Evolutionary conservation across 2,888 invertebrate species (phyloP).

Genomic region (Nesidiocoris tenuis): DNA sequence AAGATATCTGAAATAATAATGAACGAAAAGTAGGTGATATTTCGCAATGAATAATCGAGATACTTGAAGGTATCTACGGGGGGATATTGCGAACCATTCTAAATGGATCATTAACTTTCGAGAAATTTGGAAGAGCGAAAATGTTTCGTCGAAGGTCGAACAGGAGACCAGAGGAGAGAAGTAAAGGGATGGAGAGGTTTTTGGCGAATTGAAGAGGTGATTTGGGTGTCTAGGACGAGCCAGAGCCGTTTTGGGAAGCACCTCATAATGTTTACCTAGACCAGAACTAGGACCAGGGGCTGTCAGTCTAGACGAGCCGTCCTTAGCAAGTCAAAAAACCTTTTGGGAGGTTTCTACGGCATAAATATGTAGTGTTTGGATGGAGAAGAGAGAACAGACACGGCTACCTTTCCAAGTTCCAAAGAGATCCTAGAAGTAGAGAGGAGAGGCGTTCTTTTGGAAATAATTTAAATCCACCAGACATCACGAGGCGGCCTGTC

Average conservation of each 20-base stretch:
- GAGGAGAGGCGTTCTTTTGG: not conserved
- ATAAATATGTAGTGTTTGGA: constrained; percentile 38
- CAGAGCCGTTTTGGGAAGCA: not conserved
- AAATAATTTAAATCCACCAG: not conserved
- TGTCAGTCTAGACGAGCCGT: constrained; percentile 37
- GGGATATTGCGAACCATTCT: too few species aligned
- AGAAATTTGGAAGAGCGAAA: not conserved
- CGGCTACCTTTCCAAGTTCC: not conserved
- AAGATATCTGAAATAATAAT: too few species aligned
- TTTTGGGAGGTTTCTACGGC: constrained; percentile 24
- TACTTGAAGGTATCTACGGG: too few species aligned
- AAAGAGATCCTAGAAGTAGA: not conserved
- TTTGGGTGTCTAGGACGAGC: not conserved
- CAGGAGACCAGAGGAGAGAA: too few species aligned
- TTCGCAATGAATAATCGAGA: too few species aligned
- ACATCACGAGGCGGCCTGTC: not conserved
- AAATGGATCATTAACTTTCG: not conserved
- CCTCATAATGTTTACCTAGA: not conserved
- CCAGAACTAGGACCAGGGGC: not conserved
- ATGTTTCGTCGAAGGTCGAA: not conserved
- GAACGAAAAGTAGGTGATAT: too few species aligned
- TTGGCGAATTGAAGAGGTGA: not conserved
- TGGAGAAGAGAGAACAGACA: constrained; percentile 19
- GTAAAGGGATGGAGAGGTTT: not conserved
- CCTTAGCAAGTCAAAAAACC: constrained; percentile 37